These are phyloP conservation scores for Leptopilina clavipes DNA, from an alignment of 1,140 invertebrate genomes.

Conservation along the genomic window DNA sequence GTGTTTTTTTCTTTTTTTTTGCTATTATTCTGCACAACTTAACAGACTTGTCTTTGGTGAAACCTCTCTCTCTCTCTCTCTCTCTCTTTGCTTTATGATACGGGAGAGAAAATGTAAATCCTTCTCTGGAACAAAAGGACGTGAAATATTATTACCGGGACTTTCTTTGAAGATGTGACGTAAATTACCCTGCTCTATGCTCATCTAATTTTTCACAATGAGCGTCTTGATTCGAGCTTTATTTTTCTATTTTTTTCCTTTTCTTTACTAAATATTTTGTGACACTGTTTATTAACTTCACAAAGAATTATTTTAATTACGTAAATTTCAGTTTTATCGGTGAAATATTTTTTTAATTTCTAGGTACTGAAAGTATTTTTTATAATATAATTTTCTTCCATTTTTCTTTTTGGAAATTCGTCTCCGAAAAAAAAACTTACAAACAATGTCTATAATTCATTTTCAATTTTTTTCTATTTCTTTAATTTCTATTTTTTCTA, in stretches of 20 bases:
- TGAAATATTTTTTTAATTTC: no score
- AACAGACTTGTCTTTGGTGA: neutral
- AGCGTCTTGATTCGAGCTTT: neutral
- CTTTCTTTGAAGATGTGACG: neutral
- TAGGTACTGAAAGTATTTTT: no score
- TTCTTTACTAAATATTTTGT: neutral
- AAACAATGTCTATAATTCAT: no score
- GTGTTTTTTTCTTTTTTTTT: neutral
- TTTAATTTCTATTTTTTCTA: no score
- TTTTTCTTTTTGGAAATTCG: no score
- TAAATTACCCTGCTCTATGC: neutral
- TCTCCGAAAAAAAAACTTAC: no score
- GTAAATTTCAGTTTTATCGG: no score
- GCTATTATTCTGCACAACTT: conserved; percentile 18
- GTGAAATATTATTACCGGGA: conserved; percentile 13
- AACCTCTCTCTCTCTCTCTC: neutral
- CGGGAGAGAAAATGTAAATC: neutral
- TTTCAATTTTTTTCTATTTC: no score
- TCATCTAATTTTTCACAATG: neutral
- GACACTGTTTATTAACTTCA: no score
- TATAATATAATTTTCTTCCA: no score
- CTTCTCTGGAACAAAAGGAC: neutral
- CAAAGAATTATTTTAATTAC: no score
- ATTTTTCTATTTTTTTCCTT: neutral
- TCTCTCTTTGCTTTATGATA: conserved; percentile 8